phyloP scores from a whole-genome alignment of 2,888 invertebrate species.

The Drosophila limbata region DNA sequence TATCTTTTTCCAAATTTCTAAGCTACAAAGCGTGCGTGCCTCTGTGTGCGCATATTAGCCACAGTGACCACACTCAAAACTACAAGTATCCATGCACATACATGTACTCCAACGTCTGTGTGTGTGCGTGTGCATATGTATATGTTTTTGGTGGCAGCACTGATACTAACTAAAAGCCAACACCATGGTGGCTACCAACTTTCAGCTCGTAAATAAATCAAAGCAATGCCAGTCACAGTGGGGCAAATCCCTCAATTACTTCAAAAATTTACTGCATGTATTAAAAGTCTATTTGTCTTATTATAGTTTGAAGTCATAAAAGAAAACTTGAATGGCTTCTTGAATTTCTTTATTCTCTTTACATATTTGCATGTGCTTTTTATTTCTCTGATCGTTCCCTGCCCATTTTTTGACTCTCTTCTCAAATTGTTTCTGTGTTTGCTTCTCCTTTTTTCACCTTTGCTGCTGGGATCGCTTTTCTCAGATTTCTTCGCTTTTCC shows the following conservation, averaged over 20 bases:
- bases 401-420: no score
- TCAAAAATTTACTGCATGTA: no score
- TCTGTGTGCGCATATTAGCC: slow-evolving; percentile 66
- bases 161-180: slow-evolving; percentile 73
- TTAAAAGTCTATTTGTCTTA: no score
- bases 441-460: no score
- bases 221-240: slow-evolving; percentile 61
- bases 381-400: no score
- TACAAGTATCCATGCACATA: slow-evolving; percentile 6
- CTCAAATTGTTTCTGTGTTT: no score
- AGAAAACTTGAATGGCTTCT: no score
- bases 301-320: no score
- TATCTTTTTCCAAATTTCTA: slow-evolving; percentile 60
- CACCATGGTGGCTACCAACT: slow-evolving; percentile 63
- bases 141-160: slow-evolving; percentile 41
- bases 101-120: slow-evolving; percentile 2
- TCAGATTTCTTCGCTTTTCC: no score
- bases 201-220: slow-evolving; percentile 64
- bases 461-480: no score
- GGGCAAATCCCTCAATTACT: not conserved
- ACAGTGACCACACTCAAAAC: slow-evolving; percentile 62
- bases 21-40: slow-evolving; percentile 63
- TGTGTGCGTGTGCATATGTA: slow-evolving; percentile 6
- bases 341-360: no score
- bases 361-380: no score